Evolutionary conservation across 2,113 vertebrate genomes (phyloP), one percentile per base, ranked within the genome.

Genomic region (Xyliphius kryptos): DNA sequence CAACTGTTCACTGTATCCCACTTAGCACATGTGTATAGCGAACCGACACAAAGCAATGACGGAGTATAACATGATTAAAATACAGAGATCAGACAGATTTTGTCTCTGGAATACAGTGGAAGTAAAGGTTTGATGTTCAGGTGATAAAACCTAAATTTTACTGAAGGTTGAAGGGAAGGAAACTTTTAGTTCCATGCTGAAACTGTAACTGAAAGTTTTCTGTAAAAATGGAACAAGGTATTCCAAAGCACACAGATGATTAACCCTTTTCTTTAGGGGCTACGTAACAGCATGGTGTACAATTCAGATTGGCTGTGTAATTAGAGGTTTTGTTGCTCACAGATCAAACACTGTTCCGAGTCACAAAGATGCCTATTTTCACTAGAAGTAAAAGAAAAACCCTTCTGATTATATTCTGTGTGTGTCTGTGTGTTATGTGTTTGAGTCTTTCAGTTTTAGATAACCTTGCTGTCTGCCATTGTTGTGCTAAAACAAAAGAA

Each of bases 401-500:
- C 36, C 11, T 0, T 50, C 47, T 36, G 32, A 50, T 50, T 38
- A 40, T 22, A 46, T 14, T 16, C 14, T n/a, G 14, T 17, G 44
- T 19, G 14, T 22, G 26, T 32, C 38, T 46, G n/a, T n/a, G n/a
- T n/a, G n/a, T n/a, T n/a, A n/a, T n/a, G n/a, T n/a, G n/a, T n/a
- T n/a, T n/a, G n/a, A 22, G 41, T 32, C 55, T 57, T 41, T 12
- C 43, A 46, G 22, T 48, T 60, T 36, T 16, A 32, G 21, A 47
- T 48, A 48, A 60, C 22, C 57, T 48, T 36, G 32, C 32, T 37
- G 47, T 61, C 59, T 40, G 15, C 32, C n/a, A n/a, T 65, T 56
- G 53, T 55, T 14, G 4, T 49, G 14, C 37, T 57, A 50, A 57
- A 12, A 56, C 61, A 63, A 56, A 41, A 55, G 44, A 60, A 47